Conservation (phyloP, 2,888 invertebrate species). For the Limnephilus marmoratus region DNA sequence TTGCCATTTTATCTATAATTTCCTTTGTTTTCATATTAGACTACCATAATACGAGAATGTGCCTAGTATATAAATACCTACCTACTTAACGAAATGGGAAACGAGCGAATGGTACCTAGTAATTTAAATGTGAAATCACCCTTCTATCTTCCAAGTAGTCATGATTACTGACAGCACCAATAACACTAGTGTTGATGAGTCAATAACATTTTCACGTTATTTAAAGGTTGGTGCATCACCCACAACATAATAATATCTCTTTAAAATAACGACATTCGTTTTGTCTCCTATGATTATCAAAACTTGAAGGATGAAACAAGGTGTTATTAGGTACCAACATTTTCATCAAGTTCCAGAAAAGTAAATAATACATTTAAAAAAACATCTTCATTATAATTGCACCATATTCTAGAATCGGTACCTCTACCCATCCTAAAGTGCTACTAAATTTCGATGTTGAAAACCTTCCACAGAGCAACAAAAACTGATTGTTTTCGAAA, state of each 20-base stretch:
- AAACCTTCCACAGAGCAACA: no score
- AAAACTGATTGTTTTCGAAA: no score
- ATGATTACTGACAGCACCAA: constrained; percentile 2
- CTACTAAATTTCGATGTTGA: no score
- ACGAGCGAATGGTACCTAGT: neutral
- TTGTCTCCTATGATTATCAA: neutral
- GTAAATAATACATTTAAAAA: no score
- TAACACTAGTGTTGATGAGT: constrained; percentile 18
- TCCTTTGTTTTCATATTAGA: no score
- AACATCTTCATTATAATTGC: no score
- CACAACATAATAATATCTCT: neutral
- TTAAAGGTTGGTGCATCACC: neutral
- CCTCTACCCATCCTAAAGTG: no score
- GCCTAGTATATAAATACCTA: neutral
- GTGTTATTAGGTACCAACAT: no score
- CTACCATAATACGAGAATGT: no score
- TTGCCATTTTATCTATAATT: no score
- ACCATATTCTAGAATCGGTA: no score
- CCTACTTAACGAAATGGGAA: neutral
- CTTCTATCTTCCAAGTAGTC: neutral
- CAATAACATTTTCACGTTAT: constrained; percentile 18
- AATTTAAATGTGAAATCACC: neutral
- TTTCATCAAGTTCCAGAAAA: no score
- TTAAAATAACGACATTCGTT: neutral
- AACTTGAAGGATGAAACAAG: neutral